Base-by-base conservation (phyloP, 1,140 invertebrate species). In the Conopomorpha cramerella region DNA sequence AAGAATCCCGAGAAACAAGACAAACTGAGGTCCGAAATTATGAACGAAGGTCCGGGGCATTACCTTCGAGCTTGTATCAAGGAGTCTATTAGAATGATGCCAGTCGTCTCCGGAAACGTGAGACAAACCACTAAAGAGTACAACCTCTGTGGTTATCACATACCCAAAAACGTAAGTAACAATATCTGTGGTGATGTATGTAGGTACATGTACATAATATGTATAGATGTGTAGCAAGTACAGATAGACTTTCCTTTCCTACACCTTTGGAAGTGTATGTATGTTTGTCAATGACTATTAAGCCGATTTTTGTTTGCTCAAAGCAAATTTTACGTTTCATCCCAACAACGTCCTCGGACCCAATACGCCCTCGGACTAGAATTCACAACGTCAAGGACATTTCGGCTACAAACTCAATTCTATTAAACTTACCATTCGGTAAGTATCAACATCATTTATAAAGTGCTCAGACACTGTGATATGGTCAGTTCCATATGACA, bases 61-160 rank as follows among this genome's bases (percentile, higher is more conserved):
- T 88, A 88, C 45, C 44, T 89, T 2, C 82, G 80, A 40, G 86
- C 85, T 8, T 84, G 83, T 38, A 71, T 88, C 11, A 87, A 86
- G 53, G 86, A 89, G 57, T 73, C 81, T 2, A 77, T 83, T 18
- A 73, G 83, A 33, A 37, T 84, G 8, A 65, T 80, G 51, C 82
- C 83, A 2, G 66, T 84, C 1, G 66, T 76, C 0, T 49, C 76
- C 0, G 81, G 78, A 10, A 82, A 76, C 10, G 16, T 79, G 0
- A 77, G 84, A 30, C 44, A 46, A 16, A 70, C 77, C 14, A 60
- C 65, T 0, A 78, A 78, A 41, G 82, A 85, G 43, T 65, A 84
- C 19, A 78, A 81, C 16, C 33, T 85, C 0, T 55, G 71, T 16
- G 83, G 82, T 2, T 85, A 85, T 39, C 62, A 70, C 27, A 61